Base-by-base conservation (phyloP, 2,113 vertebrate genomes). In the Carollia perspicillata region DNA sequence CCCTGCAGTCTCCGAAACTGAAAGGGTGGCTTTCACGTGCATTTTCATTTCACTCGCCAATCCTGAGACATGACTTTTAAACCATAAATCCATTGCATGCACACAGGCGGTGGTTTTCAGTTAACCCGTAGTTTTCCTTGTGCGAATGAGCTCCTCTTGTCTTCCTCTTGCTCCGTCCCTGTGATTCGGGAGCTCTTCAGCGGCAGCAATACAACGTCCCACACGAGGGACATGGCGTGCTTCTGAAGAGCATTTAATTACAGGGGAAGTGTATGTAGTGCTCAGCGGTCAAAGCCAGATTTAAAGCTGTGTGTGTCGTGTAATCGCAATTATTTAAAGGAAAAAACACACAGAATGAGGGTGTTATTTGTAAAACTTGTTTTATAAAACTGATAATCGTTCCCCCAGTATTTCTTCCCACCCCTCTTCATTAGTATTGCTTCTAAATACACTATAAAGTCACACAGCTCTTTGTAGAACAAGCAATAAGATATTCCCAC, bases 1-100 rank as follows among this genome's bases (percentile, higher is more conserved):
- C 33, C 28, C 42, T 9, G 18, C 5, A 2, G 42, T 26, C 49
- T 44, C 1, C 8, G 40, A 51, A 16, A 53, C 14, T 11, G 0
- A 2, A n/a, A 47, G 80, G 42, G 47, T 69, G 14, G 22, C 47
- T 65, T 44, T 69, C 20, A 35, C 9, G 28, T 22, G 1, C 6
- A 0, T 40, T 55, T 33, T 66, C 28, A 11, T 71, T 47, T 66
- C 8, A 28, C 3, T n/a, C 28, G 2, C 40, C 58, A 40, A 10
- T 18, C n/a, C 6, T 7, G 7, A 66, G 47, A 17, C 60, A 3
- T 16, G 20, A 8, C 47, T 55, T 77, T 16, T 42, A 8, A 42
- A 14, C 60, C 3, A 0, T 12, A 1, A 20, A 18, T 60, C 49
- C 18, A 0, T 44, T 35, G 12, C 10, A 2, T 44, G 6, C 42